Conservation (phyloP, 2,888 invertebrate genomes). For the Galeruca laticollis region DNA sequence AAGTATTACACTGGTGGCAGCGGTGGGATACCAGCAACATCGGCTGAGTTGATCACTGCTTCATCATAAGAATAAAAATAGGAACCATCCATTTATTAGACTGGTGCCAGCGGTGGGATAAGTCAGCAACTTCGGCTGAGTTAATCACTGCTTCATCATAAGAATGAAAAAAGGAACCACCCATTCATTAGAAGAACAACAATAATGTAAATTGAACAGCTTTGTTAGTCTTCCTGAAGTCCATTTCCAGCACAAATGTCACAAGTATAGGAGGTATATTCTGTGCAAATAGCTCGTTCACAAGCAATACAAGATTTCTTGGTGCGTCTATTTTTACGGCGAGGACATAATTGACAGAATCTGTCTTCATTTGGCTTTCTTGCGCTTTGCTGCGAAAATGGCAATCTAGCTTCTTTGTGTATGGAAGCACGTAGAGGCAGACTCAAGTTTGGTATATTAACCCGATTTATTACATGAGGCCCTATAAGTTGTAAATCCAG, state of each 20-base stretch:
- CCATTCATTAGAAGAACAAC: background rate
- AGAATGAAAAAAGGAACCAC: too few species aligned
- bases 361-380: slow-evolving; percentile 11
- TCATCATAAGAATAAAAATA: too few species aligned
- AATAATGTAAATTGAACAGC: background rate
- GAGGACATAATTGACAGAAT: slow-evolving; percentile 10
- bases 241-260: too few species aligned
- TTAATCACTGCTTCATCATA: too few species aligned
- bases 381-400: background rate
- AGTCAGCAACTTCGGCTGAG: too few species aligned
- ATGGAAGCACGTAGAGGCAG: slow-evolving; percentile 4
- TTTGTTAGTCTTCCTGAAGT: slow-evolving; percentile 8
- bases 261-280: slow-evolving; percentile 10
- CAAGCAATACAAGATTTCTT: slow-evolving; percentile 13
- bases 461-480: slow-evolving; percentile 11
- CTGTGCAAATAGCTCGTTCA: slow-evolving; percentile 18
- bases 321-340: slow-evolving; percentile 10
- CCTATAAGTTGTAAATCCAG: slow-evolving; percentile 5
- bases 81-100: too few species aligned
- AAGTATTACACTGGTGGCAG: too few species aligned
- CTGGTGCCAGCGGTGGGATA: too few species aligned
- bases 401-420: slow-evolving; percentile 3
- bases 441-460: slow-evolving; percentile 17
- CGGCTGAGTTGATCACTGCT: too few species aligned
- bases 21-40: too few species aligned